phyloP scores from a whole-genome alignment of 2,797 vertebrate species.

The Clarias laeviceps region DNA sequence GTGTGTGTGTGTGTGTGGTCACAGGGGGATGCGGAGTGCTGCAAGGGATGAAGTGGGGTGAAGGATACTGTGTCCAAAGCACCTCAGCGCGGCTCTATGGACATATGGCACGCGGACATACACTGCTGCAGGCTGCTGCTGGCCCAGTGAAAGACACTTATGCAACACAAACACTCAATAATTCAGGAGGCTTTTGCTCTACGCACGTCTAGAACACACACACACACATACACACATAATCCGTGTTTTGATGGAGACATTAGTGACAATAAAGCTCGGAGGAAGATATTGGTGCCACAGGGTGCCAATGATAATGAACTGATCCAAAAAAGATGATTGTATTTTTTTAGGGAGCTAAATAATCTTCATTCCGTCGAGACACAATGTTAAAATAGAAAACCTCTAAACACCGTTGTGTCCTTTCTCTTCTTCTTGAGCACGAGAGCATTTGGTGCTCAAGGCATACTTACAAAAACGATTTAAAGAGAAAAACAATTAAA shows the following conservation, averaged over 20 bases:
- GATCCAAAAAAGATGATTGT: conserved; percentile 11
- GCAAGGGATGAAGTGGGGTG: conserved; percentile 41
- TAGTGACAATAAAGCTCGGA: conserved; percentile 23
- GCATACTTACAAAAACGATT: background rate
- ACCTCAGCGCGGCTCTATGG: conserved; percentile 51
- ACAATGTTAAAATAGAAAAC: conserved; percentile 23
- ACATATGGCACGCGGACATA: conserved; percentile 56
- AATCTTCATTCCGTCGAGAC: conserved; percentile 24
- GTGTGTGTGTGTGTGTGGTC: conserved; percentile 5
- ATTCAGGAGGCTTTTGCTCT: conserved; percentile 46
- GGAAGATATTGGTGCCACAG: conserved; percentile 17
- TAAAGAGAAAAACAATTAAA: background rate
- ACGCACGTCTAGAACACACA: conserved; percentile 51
- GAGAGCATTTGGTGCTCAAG: conserved; percentile 5
- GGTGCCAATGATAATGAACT: conserved; percentile 23
- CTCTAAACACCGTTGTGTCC: conserved; percentile 1
- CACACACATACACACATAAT: conserved; percentile 46
- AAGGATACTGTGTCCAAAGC: conserved; percentile 53
- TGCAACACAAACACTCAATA: conserved; percentile 59
- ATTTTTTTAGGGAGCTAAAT: conserved; percentile 5
- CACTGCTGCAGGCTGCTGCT: conserved; percentile 47
- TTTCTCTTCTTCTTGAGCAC: background rate
- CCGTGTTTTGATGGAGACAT: conserved; percentile 6
- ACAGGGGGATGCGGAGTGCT: conserved; percentile 24
- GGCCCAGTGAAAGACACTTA: conserved; percentile 50